Evolutionary conservation across 2,888 invertebrate species (phyloP), one percentile per base, ranked within the genome.

Genomic region (Diaperis boleti): DNA sequence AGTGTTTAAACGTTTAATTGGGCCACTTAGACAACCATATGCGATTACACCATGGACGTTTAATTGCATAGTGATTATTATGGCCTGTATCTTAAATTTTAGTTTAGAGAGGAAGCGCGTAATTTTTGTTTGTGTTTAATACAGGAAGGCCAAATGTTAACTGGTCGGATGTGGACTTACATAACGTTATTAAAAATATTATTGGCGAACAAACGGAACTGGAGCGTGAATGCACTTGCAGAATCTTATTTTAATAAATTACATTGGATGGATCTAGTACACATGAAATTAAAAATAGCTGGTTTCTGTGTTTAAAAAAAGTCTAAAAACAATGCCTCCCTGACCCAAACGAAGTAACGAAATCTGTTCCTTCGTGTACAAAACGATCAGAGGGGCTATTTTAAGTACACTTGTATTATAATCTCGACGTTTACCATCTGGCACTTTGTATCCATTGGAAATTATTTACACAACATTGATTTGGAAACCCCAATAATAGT

Each of bases 401-500:
- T 59, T 44, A 37, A 50, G 35, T 47, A 33, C 17, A 7, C 15
- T 18, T 29, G 17, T 22, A 60, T 33, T 39, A 45, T 39, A 54
- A 37, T 54, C 39, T 11, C 37, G 44, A 22, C 57, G 57, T 7
- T 17, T 35, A 47, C 57, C 57, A 57, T 57, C 57, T 57, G 57
- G 55, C 29, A 22, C 45, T 56, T 45, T 42, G 55, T 20, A 41
- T 42, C 29, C 29, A 54, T 37, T 42, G 6, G 14, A 37, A 47
- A 57, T 45, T 57, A 45, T 57, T 57, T 57, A 57, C 57, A 42
- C 26, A 47, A 18, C 61, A 49, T 54, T 49, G 55, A 55, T 47
- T 56, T 44, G 29, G 56, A 42, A 22, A 26, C 47, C 33, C 41
- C 14, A 47, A 17, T 39, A 22, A 13, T 52, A 37, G 47, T 35